Percentiles rank a stretch among this genome's conserved stretches.
Conservation (phyloP, 1,140 invertebrate species). For the Akabosia matsudoensis region DNA sequence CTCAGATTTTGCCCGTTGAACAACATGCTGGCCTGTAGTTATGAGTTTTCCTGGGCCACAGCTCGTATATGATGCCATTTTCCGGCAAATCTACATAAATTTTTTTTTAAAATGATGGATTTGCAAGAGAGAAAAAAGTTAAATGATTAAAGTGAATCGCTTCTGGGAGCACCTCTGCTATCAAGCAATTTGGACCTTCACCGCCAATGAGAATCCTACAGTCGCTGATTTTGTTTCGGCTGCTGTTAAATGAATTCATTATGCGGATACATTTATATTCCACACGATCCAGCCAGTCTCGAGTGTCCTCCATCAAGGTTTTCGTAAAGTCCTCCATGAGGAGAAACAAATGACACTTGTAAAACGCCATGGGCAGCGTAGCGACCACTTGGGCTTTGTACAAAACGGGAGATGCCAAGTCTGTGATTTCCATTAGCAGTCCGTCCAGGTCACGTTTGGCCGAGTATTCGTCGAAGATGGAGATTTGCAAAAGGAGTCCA, state of each 20-base stretch:
- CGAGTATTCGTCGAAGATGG: slow-evolving; percentile 33
- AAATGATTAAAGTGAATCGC: not conserved
- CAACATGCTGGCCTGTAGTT: slow-evolving; percentile 37
- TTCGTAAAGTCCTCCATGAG: slow-evolving; percentile 39
- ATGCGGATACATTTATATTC: slow-evolving; percentile 23
- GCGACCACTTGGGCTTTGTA: slow-evolving; percentile 26
- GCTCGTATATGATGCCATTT: not conserved
- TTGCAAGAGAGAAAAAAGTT: too few species aligned
- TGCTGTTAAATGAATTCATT: slow-evolving; percentile 24
- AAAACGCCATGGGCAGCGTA: slow-evolving; percentile 24
- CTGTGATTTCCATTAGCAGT: slow-evolving; percentile 42
- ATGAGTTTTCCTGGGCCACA: slow-evolving; percentile 28
- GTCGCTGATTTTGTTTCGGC: not conserved
- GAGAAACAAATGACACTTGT: slow-evolving; percentile 33
- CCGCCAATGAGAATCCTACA: slow-evolving; percentile 38
- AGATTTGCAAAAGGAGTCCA: slow-evolving; percentile 33
- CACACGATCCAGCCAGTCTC: slow-evolving; percentile 38
- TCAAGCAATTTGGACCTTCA: slow-evolving; percentile 38
- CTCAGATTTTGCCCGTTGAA: slow-evolving; percentile 36
- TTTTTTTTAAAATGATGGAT: too few species aligned
- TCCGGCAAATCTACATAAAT: slow-evolving; percentile 7
- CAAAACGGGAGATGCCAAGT: slow-evolving; percentile 36
- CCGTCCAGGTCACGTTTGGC: slow-evolving; percentile 33
- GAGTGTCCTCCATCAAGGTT: slow-evolving; percentile 21
- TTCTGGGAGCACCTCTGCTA: slow-evolving; percentile 35